Evolutionary conservation across 2,797 vertebrate species (phyloP).

Genomic region (Poeciliopsis gracilis): DNA sequence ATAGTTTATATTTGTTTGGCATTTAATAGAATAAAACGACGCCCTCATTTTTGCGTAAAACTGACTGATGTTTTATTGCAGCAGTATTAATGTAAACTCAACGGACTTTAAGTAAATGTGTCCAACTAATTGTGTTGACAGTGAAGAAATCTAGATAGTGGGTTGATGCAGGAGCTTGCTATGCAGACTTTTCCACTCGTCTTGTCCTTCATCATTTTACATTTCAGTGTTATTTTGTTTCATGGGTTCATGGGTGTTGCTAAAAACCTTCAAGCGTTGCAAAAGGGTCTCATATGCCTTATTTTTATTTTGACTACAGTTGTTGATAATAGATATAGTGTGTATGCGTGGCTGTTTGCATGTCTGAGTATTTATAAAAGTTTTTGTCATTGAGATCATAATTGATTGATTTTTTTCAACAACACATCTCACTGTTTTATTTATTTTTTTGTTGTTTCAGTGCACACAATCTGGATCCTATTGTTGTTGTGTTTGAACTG

Average conservation of each 20-base stretch:
- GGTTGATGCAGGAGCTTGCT: constrained; percentile 77
- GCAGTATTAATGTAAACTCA: background rate
- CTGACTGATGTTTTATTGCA: background rate
- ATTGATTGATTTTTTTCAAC: constrained; percentile 30
- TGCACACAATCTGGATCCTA: constrained; percentile 1
- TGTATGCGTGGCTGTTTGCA: constrained; percentile 15
- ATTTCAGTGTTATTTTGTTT: constrained; percentile 52
- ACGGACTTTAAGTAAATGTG: background rate
- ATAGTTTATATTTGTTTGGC: background rate
- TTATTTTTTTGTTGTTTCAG: constrained; percentile 12
- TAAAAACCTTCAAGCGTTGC: constrained; percentile 68
- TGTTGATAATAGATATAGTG: background rate
- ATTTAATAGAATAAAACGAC: background rate
- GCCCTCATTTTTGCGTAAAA: background rate
- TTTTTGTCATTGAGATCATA: constrained; percentile 31
- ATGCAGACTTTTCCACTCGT: constrained; percentile 65
- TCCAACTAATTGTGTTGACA: background rate
- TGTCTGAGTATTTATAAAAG: constrained; percentile 70
- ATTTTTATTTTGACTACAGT: constrained; percentile 13
- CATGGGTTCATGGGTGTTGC: constrained; percentile 56
- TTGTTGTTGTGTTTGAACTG: background rate
- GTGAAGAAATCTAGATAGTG: constrained; percentile 19
- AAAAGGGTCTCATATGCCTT: constrained; percentile 24
- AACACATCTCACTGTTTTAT: constrained; percentile 28
- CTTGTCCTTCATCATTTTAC: constrained; percentile 68